Base-by-base conservation (phyloP, 2,888 invertebrate species). In the Metacarcinus magister region DNA sequence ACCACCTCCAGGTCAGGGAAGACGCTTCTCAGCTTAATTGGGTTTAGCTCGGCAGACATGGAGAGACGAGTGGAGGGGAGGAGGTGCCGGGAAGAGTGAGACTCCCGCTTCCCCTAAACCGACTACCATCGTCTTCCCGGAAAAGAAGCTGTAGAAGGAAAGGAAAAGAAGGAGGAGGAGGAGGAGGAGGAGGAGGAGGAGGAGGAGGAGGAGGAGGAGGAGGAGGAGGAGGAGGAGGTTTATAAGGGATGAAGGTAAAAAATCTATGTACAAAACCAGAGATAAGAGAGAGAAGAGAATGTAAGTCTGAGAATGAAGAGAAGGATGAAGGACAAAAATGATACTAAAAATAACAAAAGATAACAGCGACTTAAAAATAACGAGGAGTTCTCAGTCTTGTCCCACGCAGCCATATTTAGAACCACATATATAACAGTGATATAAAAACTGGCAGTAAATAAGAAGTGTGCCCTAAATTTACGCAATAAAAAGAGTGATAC, bases 21-120 rank as follows among this genome's bases (percentile, higher is more conserved):
- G 43, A 32, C 82, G 75, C 93, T 75, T 23, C 93, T 93, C 75
- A 5, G 43, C 93, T 43, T 93, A 93, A 93, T 93, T 93, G 93
- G 93, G 93, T 93, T 93, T 93, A 75, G 44, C 19, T 44, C 75
- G 48, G 44, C 75, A 93, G 93, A 93, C 93, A 43, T 23, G 46
- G 46, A 91, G 91, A 91, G 91, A 19, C 5, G 32, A 10, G 0
- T 44, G 28, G 44, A 32, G 82, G 19, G 39, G 44, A 39, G 39
- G 60, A 23, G 82, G 82, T 13, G 28, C 32, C 32, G 23, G 82
- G n/a, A 4, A 13, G 54, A 16, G 48, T 2, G 13, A 19, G 46
- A 67, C 19, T 67, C 67, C 67, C 2, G 4, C n/a, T n/a, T n/a
- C 67, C n/a, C 2, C 67, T 23, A 67, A 67, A 67, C 67, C n/a